Base-by-base conservation (phyloP, 2,113 vertebrate species). In the Vicugna pacos region DNA sequence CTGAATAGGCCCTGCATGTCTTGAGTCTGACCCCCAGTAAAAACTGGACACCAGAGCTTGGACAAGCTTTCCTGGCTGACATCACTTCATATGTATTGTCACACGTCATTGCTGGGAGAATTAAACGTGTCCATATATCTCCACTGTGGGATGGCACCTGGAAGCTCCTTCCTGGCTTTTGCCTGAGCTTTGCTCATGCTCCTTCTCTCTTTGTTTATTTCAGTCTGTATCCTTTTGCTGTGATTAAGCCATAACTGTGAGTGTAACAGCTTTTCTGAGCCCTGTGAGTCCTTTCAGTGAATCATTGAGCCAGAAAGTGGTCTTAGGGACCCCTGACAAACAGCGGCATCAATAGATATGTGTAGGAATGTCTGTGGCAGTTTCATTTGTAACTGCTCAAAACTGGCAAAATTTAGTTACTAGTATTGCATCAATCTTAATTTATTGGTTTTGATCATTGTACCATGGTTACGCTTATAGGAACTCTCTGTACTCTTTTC, bases 371-470 rank as follows among this genome's bases (percentile, higher is more conserved):
- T 94, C 46, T 85, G 60, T 88, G 52, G 58, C 65, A 91, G 24
- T 22, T 88, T 73, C 56, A 70, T 92, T 95, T 88, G 19, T 81
- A 93, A 69, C 70, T 96, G 32, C 58, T 93, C 22, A 80, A 93
- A 95, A 60, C 52, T 38, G 90, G 13, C 12, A 93, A 94, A 65
- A 77, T 85, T 38, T 83, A 75, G 42, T 82, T n/a, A 75, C 62
- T 52, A 88, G 77, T 77, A 42, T 93, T 80, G 30, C 28, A 60
- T 26, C 5, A 32, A 22, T 67, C 38, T 16, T 56, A 69, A 42
- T 35, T 75, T 22, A 35, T 48, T 95, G 38, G 32, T 72, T 89
- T 94, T 87, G 84, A 54, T 86, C 32, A 52, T 72, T 86, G n/a
- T 52, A 19, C 46, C 82, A 5, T 24, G 35, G 50, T 79, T 86